Percentiles rank a stretch among this genome's conserved stretches.
Evolutionary conservation across 30 jellyfish, hydroid and myxozoan species (phyloP).

Genomic region (Turritopsis dohrnii): DNA sequence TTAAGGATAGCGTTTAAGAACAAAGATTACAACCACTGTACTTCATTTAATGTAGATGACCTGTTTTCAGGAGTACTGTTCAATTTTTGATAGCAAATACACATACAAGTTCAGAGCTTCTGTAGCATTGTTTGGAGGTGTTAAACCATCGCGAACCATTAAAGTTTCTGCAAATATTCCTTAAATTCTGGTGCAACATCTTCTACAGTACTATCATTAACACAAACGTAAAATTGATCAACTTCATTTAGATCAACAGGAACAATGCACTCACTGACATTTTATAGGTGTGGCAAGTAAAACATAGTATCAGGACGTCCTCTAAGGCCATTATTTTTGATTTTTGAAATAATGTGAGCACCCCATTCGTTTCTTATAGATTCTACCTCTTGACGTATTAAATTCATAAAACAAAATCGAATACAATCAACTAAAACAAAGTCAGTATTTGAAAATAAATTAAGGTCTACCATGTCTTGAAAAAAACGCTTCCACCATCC

Average conservation of each 20-base stretch:
- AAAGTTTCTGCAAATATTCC: conserved; percentile 32
- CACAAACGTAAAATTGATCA: conserved; percentile 25
- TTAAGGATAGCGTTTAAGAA: no score
- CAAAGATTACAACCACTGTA: no score
- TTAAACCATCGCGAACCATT: conserved; percentile 13
- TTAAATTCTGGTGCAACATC: conserved; percentile 32
- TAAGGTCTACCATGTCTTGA: conserved; percentile 38
- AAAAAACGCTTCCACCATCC: conserved; percentile 67
- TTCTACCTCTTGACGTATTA: conserved; percentile 46
- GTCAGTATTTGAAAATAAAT: conserved; percentile 29
- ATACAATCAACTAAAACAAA: conserved; percentile 45
- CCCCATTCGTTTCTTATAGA: conserved; percentile 37
- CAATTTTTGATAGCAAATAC: neutral
- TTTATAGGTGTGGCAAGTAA: conserved; percentile 36
- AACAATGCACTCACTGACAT: conserved; percentile 6
- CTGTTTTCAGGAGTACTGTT: neutral
- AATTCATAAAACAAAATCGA: conserved; percentile 47
- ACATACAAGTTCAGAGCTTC: neutral
- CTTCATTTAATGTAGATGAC: no score
- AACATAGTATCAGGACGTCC: conserved; percentile 51
- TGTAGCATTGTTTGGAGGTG: neutral
- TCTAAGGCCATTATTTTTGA: conserved; percentile 30
- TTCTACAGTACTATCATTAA: conserved; percentile 20
- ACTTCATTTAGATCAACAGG: conserved; percentile 27
- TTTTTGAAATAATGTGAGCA: conserved; percentile 26